A percentile compares a stretch with the other conserved stretches of the same genome.
These are phyloP conservation scores for Slavum lentiscoides DNA, from an alignment of 2,888 invertebrate genomes.

Conservation along the genomic window DNA sequence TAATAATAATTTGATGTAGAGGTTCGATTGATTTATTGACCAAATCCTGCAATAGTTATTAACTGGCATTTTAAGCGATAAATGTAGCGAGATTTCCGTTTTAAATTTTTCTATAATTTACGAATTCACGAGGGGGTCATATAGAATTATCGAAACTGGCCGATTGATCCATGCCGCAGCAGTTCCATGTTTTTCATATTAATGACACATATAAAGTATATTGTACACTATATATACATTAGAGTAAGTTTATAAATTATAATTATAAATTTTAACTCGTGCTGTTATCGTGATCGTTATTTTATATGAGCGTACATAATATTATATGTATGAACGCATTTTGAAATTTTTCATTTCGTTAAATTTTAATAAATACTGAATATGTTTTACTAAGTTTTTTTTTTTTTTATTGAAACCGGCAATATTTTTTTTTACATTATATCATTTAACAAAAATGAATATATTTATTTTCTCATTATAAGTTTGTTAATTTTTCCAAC, in stretches of 20 bases:
- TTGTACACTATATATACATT: no score
- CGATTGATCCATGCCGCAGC: neutral
- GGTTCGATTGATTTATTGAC: neutral
- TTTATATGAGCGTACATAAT: neutral
- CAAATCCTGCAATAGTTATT: neutral
- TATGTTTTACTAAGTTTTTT: no score
- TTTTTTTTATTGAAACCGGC: no score
- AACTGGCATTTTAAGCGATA: constrained; percentile 31
- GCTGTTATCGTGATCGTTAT: neutral
- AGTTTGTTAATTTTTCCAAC: neutral
- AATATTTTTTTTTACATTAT: no score
- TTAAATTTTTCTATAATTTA: neutral
- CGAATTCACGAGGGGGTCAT: neutral
- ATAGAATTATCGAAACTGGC: no score
- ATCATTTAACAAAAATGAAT: no score
- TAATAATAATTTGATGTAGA: constrained; percentile 1
- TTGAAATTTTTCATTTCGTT: neutral
- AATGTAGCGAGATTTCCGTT: constrained; percentile 6
- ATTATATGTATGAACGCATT: neutral
- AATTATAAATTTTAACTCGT: constrained; percentile 9
- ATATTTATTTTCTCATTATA: neutral
- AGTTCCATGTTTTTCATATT: constrained; percentile 2
- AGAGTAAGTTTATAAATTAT: neutral
- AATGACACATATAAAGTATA: neutral
- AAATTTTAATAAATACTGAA: constrained; percentile 5